These are phyloP conservation scores for Oreocharis arfaki DNA, from an alignment of 2,113 vertebrate species.

Conservation along the genomic window DNA sequence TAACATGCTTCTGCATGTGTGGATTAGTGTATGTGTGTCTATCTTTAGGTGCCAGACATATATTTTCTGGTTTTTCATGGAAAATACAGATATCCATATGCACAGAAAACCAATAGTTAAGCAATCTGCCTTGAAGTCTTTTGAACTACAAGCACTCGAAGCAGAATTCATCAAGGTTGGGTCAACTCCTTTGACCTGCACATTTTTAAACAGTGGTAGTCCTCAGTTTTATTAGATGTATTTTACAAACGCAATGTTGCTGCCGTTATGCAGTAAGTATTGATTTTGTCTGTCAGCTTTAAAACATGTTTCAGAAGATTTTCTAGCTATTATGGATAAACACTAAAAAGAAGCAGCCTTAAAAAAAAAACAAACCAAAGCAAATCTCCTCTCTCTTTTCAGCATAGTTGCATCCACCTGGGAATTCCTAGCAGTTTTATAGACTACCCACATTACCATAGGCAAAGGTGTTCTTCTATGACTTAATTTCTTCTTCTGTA, in stretches of 20 bases:
- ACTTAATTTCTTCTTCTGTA: neutral
- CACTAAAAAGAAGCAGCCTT: neutral
- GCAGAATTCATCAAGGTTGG: neutral
- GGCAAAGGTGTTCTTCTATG: neutral
- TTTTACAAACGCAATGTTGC: neutral
- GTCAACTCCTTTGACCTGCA: slow-evolving; percentile 35
- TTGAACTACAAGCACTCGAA: slow-evolving; percentile 14
- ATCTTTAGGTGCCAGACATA: neutral
- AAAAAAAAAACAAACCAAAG: neutral
- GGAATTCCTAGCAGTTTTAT: neutral
- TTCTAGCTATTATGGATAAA: neutral
- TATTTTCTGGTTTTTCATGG: neutral
- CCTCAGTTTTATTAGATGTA: slow-evolving; percentile 29
- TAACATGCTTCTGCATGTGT: neutral
- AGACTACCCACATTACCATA: neutral
- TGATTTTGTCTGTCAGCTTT: neutral
- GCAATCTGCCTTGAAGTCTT: neutral
- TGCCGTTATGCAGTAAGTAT: neutral
- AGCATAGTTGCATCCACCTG: neutral
- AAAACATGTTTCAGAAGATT: neutral
- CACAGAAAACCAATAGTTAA: slow-evolving; percentile 22
- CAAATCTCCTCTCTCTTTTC: neutral
- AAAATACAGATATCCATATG: neutral
- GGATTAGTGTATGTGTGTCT: neutral
- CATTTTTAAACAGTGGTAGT: slow-evolving; percentile 50